Base-by-base conservation (phyloP, 2,888 invertebrate genomes). In the Drosophila nr. perissopoda region DNA sequence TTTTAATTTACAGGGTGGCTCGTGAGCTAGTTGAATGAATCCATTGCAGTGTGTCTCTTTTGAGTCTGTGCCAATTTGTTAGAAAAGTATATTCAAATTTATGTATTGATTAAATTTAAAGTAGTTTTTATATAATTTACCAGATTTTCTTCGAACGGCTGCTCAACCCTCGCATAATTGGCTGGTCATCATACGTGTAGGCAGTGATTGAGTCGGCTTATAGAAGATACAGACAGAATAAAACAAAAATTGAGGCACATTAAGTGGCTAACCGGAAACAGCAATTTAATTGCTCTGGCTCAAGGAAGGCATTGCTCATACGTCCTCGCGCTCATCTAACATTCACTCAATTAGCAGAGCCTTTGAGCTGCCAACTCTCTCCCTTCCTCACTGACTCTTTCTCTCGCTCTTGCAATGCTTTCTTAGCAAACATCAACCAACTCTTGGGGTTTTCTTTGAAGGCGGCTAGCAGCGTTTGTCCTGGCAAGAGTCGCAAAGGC, bases 201-300 rank as follows among this genome's bases (percentile, higher is more conserved):
- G n/a, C 42, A 42, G 36, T 38, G 68, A 69, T 38, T 69, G 36
- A 29, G 13, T 25, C 13, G 18, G 13, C 25, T 25, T 16, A 7
- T 4, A 0, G n/a, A 6, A 48, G 27, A 27, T 21, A 29, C 1
- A 61, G 60, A 48, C 21, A 4, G 4, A 33, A 36, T 31, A 36
- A 45, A 42, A 21, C 16, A 18, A 40, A 64, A 52, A 53, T 48
- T 31, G 25, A 16, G 61, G 40, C 45, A 13, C 65, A 63, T 73
- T 71, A 73, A 66, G 59, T 77, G 69, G 64, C 64, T 65, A 70
- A 52, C 69, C 53, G 59, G 73, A 79, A 66, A 69, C 69, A 86
- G 70, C 70, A 75, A 80, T 80, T 82, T 84, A 73, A 87, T 83
- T 83, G 79, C 58, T 69, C 16, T 25, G 63, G 57, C 57, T 66